phyloP scores from a whole-genome alignment of 2,797 vertebrate genomes.

The Catostomus latipinnis region DNA sequence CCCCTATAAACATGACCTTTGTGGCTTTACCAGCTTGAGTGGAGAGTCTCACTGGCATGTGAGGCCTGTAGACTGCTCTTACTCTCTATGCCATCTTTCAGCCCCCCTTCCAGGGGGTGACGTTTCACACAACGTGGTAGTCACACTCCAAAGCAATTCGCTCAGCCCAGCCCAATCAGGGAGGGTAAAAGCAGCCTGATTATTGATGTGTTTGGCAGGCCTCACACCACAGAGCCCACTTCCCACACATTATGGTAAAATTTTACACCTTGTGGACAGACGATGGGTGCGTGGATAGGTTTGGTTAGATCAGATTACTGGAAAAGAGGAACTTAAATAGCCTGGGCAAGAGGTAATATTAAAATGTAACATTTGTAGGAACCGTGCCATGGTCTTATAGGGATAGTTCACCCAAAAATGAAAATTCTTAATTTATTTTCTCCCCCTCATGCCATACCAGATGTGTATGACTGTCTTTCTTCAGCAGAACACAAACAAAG shows the following conservation, averaged over 20 bases:
- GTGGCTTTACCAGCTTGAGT: slow-evolving; percentile 10
- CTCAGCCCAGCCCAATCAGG: neutral
- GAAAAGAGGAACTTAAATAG: slow-evolving; percentile 40
- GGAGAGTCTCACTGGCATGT: neutral
- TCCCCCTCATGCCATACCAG: no score
- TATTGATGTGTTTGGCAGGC: slow-evolving; percentile 62
- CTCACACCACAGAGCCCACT: slow-evolving; percentile 35
- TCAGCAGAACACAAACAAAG: no score
- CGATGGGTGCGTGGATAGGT: slow-evolving; percentile 32
- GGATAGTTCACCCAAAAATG: no score
- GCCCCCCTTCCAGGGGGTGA: neutral
- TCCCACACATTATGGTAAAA: slow-evolving; percentile 61
- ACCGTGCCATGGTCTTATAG: neutral
- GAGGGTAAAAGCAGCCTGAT: slow-evolving; percentile 44
- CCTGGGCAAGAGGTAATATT: slow-evolving; percentile 29
- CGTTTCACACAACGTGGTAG: neutral
- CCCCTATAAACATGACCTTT: slow-evolving; percentile 15
- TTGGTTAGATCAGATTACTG: slow-evolving; percentile 31
- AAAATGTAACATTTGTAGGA: slow-evolving; percentile 35
- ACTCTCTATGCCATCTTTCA: neutral
- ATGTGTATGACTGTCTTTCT: no score
- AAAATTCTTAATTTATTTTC: no score
- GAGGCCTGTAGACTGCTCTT: neutral
- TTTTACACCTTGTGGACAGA: slow-evolving; percentile 51
- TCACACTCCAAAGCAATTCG: slow-evolving; percentile 1